A percentile compares a stretch with the other conserved stretches of the same genome.
Evolutionary conservation across 1,140 invertebrate species (phyloP).

Genomic region (Littorina saxatilis): DNA sequence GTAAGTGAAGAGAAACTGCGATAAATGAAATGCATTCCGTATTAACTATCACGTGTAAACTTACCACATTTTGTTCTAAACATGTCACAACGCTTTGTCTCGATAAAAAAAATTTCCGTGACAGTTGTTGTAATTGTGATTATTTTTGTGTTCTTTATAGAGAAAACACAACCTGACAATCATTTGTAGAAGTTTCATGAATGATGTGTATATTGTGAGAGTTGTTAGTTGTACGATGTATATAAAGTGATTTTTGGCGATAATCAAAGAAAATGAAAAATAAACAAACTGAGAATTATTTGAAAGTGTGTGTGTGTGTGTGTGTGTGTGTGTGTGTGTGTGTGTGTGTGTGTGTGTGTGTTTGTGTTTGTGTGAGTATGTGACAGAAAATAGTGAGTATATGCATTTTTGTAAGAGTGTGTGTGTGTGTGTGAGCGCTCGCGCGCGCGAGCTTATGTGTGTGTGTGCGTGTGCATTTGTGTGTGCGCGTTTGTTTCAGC

Average conservation of each 20-base stretch:
- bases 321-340: background rate
- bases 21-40: too few species aligned
- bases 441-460: too few species aligned
- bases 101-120: too few species aligned
- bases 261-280: background rate
- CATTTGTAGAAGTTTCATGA: background rate
- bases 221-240: background rate
- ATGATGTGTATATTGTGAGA: background rate
- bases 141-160: too few species aligned
- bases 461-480: background rate
- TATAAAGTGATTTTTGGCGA: background rate
- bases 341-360: background rate
- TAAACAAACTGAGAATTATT: background rate
- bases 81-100: too few species aligned
- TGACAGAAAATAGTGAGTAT: too few species aligned
- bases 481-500: background rate
- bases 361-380: slow-evolving; percentile 19
- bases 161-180: too few species aligned
- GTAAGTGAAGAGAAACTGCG: too few species aligned
- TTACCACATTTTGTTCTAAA: too few species aligned
- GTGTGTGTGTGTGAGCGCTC: background rate
- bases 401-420: background rate
- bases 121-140: too few species aligned
- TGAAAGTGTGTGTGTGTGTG: background rate
- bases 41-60: too few species aligned